Base-by-base conservation (phyloP, 2,888 invertebrate species). In the Caenorhabditis zanzibari region DNA sequence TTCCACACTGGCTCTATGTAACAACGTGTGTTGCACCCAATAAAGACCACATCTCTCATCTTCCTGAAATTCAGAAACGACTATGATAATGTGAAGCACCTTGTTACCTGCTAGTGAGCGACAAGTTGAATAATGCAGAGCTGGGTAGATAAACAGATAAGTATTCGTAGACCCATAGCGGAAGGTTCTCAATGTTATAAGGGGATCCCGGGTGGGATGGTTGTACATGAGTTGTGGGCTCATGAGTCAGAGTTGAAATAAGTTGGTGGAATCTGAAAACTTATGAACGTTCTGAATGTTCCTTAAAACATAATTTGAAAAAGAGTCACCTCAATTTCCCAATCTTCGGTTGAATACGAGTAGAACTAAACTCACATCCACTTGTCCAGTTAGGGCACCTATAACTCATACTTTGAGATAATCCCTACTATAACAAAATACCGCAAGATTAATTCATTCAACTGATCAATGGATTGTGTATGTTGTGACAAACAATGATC, bases 361-460 rank as follows among this genome's bases (percentile, higher is more conserved):
- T 38, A 5, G 79, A 41, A 10, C 14, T 49, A 24, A 85, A 85
- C 5, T 38, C 19, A 52, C 84, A 85, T 10, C 86, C 86, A 14
- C 75, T 73, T 12, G 59, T 28, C 85, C 85, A 86, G 52, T 86
- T 86, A 0, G 86, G 86, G 74, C 86, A 86, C 32, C 86, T 73
- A 5, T 32, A 79, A 38, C 6, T 9, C 16, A 16, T 32, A 6
- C 1, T 16, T n/a, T n/a, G n/a, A n/a, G n/a, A 4, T 28, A n/a
- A n/a, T 16, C 54, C 0, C 1, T 26, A 6, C 10, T 44, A 3
- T 7, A 9, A 28, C 5, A n/a, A 19, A 2, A 16, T 16, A 77
- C 76, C 76, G 52, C 7, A 84, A 59, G n/a, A 85, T n/a, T 38
- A 82, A 16, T 44, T 85, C 73, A 68, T 77, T 59, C 54, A 86